Base-by-base conservation (phyloP, 2,888 invertebrate genomes). In the Caenorhabditis macrosperma region DNA sequence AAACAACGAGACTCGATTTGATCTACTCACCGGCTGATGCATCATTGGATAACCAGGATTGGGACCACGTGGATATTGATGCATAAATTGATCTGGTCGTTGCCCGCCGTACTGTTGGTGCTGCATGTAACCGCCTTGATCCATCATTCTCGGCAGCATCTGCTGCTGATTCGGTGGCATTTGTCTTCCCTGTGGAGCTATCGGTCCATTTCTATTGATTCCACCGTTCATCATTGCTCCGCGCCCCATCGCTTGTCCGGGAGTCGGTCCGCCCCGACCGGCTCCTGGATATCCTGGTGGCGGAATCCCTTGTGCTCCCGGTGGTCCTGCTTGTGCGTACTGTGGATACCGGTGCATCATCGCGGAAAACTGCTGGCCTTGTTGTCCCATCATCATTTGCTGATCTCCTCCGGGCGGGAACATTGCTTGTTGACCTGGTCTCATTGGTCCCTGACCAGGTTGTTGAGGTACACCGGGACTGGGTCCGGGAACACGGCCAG, bases 151-250 rank as follows among this genome's bases (percentile, higher is more conserved):
- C 30, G 54, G 41, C 69, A 80, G 72, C 81, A 83, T 76, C 20
- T 57, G 67, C 52, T 69, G 74, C 26, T 59, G 68, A 15, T 66
- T 50, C 15, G 60, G 64, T 0, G 68, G 64, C 55, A 78, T 78
- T n/a, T 44, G 61, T 26, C 78, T 35, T 50, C 57, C 74, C 33
- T 77, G 81, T n/a, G 64, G 35, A 7, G 64, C 22, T 59, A 76
- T 74, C n/a, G 64, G 64, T 20, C 69, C 75, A n/a, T 55, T 66
- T 38, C 64, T 52, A n/a, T n/a, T 41, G 54, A 61, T 66, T 20
- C 64, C 48, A 33, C 81, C 82, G n/a, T 78, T 79, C 77, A 79
- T 77, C 81, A 83, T 81, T 7, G 50, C 67, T 44, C 66, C 78
- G 9, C 71, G 55, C 10, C 69, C 77, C 69, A 69, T 77, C 9